Percentiles rank a stretch among this genome's conserved stretches.
These are phyloP conservation scores for Gila orcuttii DNA, from an alignment of 2,113 vertebrate genomes.

Conservation along the genomic window DNA sequence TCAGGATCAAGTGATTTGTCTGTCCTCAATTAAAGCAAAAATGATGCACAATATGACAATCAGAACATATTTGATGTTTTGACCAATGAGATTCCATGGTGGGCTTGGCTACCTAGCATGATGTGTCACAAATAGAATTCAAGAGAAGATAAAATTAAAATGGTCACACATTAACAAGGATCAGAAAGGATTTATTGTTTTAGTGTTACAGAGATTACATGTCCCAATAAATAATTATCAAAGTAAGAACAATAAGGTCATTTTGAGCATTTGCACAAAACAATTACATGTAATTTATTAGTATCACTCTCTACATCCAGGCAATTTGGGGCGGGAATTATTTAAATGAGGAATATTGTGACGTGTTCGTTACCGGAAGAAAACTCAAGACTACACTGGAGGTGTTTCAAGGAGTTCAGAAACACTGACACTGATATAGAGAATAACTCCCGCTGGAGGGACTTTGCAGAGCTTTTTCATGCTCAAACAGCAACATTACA, in stretches of 20 bases:
- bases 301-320: background rate
- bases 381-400: no score
- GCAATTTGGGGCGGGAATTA: no score
- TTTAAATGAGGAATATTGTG: no score
- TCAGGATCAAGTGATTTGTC: background rate
- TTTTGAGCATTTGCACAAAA: background rate
- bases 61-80: background rate
- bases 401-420: no score
- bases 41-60: background rate
- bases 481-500: no score
- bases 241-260: background rate
- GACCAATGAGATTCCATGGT: background rate
- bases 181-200: background rate
- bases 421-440: no score
- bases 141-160: background rate
- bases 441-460: no score
- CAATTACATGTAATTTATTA: background rate
- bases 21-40: background rate
- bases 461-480: no score
- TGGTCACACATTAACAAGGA: background rate
- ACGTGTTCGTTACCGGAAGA: no score
- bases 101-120: background rate
- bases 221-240: background rate
- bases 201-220: background rate
- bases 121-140: background rate